phyloP scores from a whole-genome alignment of 2,113 vertebrate species.

The Gulo gulo region DNA sequence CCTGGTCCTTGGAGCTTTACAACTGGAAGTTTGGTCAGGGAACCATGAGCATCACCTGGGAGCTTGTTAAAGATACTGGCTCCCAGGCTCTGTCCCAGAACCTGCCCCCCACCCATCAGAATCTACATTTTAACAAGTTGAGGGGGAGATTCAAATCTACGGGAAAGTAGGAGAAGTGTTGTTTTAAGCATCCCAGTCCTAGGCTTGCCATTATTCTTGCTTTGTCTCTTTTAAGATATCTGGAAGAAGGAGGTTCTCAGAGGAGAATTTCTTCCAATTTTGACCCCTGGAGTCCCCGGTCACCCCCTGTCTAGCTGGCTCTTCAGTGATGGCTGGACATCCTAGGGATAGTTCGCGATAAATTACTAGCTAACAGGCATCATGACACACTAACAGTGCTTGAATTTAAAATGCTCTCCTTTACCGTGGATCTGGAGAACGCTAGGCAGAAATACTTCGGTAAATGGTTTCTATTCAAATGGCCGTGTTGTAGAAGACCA shows the following conservation, averaged over 20 bases:
- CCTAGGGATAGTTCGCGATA: background rate
- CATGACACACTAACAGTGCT: background rate
- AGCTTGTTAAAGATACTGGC: background rate
- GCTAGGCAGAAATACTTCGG: background rate
- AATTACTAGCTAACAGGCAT: background rate
- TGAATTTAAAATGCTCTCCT: background rate
- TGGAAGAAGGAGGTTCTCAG: background rate
- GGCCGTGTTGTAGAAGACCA: accelerated
- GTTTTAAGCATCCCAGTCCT: background rate
- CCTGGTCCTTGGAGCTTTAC: background rate
- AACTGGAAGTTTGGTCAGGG: background rate
- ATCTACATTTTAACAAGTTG: background rate
- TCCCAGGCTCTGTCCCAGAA: background rate
- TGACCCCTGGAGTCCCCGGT: background rate
- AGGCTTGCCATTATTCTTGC: background rate
- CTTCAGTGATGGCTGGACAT: background rate
- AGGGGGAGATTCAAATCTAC: background rate
- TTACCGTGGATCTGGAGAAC: background rate
- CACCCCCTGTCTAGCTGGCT: background rate
- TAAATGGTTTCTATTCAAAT: accelerated
- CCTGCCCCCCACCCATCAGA: background rate
- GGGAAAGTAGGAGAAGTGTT: background rate
- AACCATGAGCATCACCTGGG: background rate
- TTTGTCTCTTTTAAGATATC: background rate
- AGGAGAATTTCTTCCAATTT: background rate